Base-by-base conservation (phyloP, 2,797 vertebrate genomes). In the Cheracebus regulus region DNA sequence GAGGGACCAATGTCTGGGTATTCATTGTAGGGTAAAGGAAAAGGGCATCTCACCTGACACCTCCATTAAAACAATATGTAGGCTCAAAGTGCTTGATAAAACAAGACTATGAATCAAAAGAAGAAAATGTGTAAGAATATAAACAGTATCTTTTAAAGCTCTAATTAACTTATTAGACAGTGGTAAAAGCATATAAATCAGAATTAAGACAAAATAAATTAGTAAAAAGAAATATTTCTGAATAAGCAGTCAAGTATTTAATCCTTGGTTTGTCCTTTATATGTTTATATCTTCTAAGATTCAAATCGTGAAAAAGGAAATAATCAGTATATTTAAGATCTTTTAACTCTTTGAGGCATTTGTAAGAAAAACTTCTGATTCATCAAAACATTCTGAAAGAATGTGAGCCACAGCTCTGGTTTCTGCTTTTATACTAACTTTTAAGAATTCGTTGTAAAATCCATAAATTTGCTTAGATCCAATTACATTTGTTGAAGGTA, bases 401-500 rank as follows among this genome's bases (percentile, higher is more conserved):
- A 64, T 61, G 1, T 75, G 76, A 97, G 46, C 48, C 41, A 30
- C 5, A 88, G 28, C 55, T 30, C 5, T 83, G 36, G 33, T 46
- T 86, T 88, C 76, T 50, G 14, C n/a, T 89, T 96, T 96, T 72
- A 24, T 84, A 44, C 52, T 81, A 39, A 79, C 73, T 96, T 98
- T 92, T 94, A 96, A 90, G 41, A 95, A 79, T 93, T 91, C 61
- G 87, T 93, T 97, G 46, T 96, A 93, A 97, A 97, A 96, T 86
- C 84, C 81, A 30, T 61, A 39, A 91, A 94, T 86, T 78, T 97
- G 70, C 67, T 80, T 88, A 96, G 79, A 93, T 36, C 93, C 94
- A 78, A 90, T 96, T 92, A 50, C 1, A 46, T 97, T 95, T 88
- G 80, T 78, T 82, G 96, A 95, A 93, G 58, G 81, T 50, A 98